A percentile compares a stretch with the other conserved stretches of the same genome.
Evolutionary conservation across 2,888 invertebrate species (phyloP).

Genomic region (Parnassius mnemosyne): DNA sequence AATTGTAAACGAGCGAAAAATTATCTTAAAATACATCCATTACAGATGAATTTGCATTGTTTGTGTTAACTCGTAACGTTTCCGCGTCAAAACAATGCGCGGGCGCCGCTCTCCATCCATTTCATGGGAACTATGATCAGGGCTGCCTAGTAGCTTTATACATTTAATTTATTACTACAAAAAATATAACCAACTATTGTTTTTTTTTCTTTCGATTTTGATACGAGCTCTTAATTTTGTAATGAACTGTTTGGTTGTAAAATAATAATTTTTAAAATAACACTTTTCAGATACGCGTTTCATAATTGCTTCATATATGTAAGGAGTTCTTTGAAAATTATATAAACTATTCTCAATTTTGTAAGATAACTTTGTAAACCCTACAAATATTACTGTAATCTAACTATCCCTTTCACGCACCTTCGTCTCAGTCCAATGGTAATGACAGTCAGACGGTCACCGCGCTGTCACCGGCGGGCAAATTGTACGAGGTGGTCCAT

Average conservation of each 20-base stretch:
- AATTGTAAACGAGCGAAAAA: constrained; percentile 3
- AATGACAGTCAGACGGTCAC: constrained; percentile 61
- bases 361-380: neutral
- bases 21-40: constrained; percentile 4
- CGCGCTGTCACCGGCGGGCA: constrained; percentile 52
- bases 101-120: constrained; percentile 49
- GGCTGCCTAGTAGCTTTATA: constrained; percentile 36
- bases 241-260: too few species aligned
- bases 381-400: constrained; percentile 1
- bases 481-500: constrained; percentile 47
- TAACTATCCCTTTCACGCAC: constrained; percentile 16
- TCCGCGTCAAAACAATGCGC: constrained; percentile 67
- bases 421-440: constrained; percentile 44
- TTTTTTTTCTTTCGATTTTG: too few species aligned
- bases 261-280: too few species aligned
- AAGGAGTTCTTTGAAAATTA: too few species aligned
- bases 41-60: constrained; percentile 18
- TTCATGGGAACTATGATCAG: constrained; percentile 63
- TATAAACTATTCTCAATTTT: too few species aligned
- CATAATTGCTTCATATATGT: too few species aligned
- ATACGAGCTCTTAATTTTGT: too few species aligned
- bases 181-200: too few species aligned
- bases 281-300: too few species aligned
- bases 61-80: constrained; percentile 35
- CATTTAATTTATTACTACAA: too few species aligned